A percentile compares a stretch with the other conserved stretches of the same genome.
Evolutionary conservation across 2,797 vertebrate genomes (phyloP).

Genomic region (Sparidentex hasta): DNA sequence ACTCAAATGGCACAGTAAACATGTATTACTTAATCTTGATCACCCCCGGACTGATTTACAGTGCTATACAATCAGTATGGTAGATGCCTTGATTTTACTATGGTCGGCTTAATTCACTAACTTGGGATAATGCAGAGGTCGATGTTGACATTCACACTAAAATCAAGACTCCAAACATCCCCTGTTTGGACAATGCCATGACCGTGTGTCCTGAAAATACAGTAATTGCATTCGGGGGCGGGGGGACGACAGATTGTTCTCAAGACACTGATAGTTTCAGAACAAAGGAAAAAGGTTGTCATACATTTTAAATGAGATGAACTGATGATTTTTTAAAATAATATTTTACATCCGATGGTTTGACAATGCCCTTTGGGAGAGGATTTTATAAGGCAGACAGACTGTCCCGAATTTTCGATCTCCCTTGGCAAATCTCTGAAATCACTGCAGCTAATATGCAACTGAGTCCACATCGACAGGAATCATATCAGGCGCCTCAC

Average conservation of each 20-base stretch:
- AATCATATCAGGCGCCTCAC: constrained; percentile 65
- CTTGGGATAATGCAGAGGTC: constrained; percentile 37
- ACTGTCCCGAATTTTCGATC: constrained; percentile 28
- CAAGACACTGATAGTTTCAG: constrained; percentile 28
- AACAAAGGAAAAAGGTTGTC: constrained; percentile 32
- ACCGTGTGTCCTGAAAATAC: constrained; percentile 32
- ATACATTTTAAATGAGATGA: constrained; percentile 55
- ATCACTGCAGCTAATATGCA: constrained; percentile 40
- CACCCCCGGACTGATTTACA: constrained; percentile 58
- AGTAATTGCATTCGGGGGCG: constrained; percentile 49
- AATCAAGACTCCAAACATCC: constrained; percentile 35
- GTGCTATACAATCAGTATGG: constrained; percentile 65
- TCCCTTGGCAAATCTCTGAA: constrained; percentile 31
- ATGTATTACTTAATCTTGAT: constrained; percentile 50
- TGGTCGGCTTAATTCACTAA: constrained; percentile 58
- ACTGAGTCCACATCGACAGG: constrained; percentile 61
- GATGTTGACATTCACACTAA: constrained; percentile 39
- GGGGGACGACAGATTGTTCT: constrained; percentile 30
- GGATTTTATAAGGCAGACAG: constrained; percentile 31
- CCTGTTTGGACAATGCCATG: constrained; percentile 25
- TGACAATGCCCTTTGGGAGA: constrained; percentile 40
- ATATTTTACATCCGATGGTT: constrained; percentile 74
- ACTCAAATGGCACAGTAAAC: constrained; percentile 73
- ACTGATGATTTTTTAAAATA: constrained; percentile 48
- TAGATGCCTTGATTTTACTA: constrained; percentile 47